Evolutionary conservation across 2,113 vertebrate species (phyloP).

Genomic region (Halcyon malimbica): DNA sequence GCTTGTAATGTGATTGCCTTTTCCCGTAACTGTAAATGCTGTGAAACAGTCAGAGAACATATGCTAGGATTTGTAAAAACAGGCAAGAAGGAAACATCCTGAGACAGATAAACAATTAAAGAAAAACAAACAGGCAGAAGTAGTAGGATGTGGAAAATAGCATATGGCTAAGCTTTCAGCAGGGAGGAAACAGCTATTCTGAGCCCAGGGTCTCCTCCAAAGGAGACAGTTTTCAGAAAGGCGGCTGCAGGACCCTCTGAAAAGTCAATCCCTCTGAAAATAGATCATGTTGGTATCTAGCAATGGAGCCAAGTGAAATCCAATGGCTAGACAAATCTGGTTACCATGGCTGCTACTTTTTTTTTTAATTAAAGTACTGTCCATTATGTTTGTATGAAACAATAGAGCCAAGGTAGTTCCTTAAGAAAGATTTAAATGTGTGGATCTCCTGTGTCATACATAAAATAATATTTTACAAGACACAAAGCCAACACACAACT

Average conservation of each 20-base stretch:
- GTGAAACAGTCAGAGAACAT: not conserved
- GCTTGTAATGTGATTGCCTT: not conserved
- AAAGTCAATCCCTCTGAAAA: not conserved
- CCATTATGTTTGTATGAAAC: not conserved
- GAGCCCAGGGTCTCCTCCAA: not conserved
- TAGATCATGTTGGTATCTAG: not conserved
- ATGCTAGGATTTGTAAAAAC: slow-evolving; percentile 16
- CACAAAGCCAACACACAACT: not conserved
- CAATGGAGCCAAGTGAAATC: not conserved
- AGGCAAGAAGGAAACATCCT: slow-evolving; percentile 20
- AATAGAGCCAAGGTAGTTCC: not conserved
- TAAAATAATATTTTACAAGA: not conserved
- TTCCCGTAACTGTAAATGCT: not conserved
- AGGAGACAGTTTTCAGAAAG: not conserved
- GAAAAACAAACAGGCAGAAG: not conserved
- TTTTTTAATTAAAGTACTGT: not conserved
- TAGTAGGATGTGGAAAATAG: not conserved
- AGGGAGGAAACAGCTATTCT: not conserved
- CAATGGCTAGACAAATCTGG: not conserved
- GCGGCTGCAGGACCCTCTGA: not conserved
- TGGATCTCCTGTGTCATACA: not conserved
- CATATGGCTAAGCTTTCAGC: not conserved
- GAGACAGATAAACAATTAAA: slow-evolving; percentile 45
- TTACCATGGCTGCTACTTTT: not conserved
- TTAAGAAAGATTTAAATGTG: not conserved